Conservation (phyloP, 2,888 invertebrate species). For the Pyrochroa serraticornis region DNA sequence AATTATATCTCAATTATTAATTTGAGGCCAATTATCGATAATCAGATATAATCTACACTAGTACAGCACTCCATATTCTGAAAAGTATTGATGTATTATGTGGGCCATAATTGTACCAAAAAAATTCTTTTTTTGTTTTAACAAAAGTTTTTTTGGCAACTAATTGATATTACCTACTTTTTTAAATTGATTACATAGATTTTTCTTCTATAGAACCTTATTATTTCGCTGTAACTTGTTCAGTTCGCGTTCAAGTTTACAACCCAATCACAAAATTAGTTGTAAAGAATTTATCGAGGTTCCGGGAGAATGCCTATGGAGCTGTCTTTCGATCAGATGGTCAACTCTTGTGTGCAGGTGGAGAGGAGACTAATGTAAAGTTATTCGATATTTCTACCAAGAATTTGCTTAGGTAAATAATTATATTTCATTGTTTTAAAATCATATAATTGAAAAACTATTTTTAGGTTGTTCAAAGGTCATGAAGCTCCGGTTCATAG, state of each 20-base stretch:
- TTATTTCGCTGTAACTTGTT: constrained; percentile 92
- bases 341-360: constrained; percentile 83
- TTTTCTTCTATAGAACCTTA: constrained; percentile 89
- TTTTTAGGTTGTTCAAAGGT: constrained; percentile 77
- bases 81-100: no score
- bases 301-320: constrained; percentile 85
- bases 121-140: no score
- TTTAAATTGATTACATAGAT: constrained; percentile 89
- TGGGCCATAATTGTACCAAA: no score
- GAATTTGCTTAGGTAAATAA: constrained; percentile 67
- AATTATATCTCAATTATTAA: no score
- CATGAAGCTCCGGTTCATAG: constrained; percentile 82
- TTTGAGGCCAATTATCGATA: no score
- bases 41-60: no score
- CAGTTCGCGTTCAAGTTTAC: constrained; percentile 85
- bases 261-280: constrained; percentile 85
- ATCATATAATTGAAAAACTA: no score
- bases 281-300: constrained; percentile 80
- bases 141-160: no score
- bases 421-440: neutral
- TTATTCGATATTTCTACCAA: constrained; percentile 88
- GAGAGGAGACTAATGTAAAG: constrained; percentile 85
- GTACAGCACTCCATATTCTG: no score
- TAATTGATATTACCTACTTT: no score
- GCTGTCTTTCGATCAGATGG: constrained; percentile 84